Evolutionary conservation across 2,888 invertebrate genomes (phyloP), one percentile per base, ranked within the genome.

Genomic region (Timema podura): DNA sequence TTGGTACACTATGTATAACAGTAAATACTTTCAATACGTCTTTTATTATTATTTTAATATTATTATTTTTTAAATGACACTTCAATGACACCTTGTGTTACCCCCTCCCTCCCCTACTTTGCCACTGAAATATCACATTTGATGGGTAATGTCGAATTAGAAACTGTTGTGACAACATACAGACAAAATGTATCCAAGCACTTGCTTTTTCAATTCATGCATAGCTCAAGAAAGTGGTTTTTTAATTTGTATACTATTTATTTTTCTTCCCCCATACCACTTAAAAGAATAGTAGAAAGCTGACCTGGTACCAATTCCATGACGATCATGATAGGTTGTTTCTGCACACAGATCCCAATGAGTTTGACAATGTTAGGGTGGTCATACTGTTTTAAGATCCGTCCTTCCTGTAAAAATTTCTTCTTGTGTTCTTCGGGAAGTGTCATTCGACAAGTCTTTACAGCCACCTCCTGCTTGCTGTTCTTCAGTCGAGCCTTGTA

Each of bases 271-370:
- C 2, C n/a, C 11, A n/a, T 51, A 51, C 51, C 11, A 51, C 51
- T 2, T 51, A 3, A 30, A 30, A 30, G 16, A 46, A 57, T 47
- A 66, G 48, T 48, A 45, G 1, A 49, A 51, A 70, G 71, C 77
- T 79, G 80, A 91, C 92, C 92, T 76, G 92, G 89, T 64, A 97
- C 97, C 73, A 96, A 86, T 83, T 98, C 98, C 98, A 98, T 98
- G 48, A 98, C 96, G 78, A 98, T 97, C 96, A 98, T 97, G 71
- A 98, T 96, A 0, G 98, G 98, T 78, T 97, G 96, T 79, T 96
- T 95, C 82, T 97, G 97, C 74, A 97, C 97, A 77, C 97, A 98
- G 76, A 98, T 97, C 47, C 98, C 98, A 76, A 97, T 96, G 54
- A 98, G 88, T 79, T 94, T 89, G 51, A 98, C 98, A 74, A 98